Conservation (phyloP, 2,797 vertebrate genomes). For the Scyliorhinus canicula region DNA sequence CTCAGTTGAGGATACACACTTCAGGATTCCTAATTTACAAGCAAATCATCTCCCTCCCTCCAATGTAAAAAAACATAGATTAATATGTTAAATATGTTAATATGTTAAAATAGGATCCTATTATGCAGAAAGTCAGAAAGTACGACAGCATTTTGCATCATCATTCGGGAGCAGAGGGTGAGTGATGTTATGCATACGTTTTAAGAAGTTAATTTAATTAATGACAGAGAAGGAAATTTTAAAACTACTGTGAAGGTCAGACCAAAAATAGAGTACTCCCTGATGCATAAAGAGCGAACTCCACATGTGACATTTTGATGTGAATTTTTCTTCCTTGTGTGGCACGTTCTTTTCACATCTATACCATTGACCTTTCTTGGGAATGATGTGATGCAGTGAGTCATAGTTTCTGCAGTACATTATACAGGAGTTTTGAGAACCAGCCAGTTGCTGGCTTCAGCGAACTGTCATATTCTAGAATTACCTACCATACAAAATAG, state of each 20-base stretch:
- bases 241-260: constrained; percentile 26
- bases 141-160: not conserved
- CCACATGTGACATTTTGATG: constrained; percentile 36
- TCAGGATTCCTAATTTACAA: not conserved
- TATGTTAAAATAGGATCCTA: not conserved
- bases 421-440: not conserved
- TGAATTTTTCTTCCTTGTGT: constrained; percentile 37
- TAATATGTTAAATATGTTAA: not conserved
- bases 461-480: constrained; percentile 12
- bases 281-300: not conserved
- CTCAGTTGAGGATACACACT: not conserved
- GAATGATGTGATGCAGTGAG: constrained; percentile 35
- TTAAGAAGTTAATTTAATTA: constrained; percentile 9
- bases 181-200: not conserved
- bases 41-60: not conserved
- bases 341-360: constrained; percentile 27
- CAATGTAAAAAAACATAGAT: not conserved
- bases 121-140: not conserved
- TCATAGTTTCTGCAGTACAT: constrained; percentile 34
- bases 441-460: not conserved
- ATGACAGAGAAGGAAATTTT: not conserved
- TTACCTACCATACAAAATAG: constrained; percentile 16
- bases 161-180: too few relatives aligned
- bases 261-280: constrained; percentile 21
- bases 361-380: constrained; percentile 36